These are phyloP conservation scores for Drosophila dives DNA, from an alignment of 2,888 invertebrate genomes.

Conservation along the genomic window DNA sequence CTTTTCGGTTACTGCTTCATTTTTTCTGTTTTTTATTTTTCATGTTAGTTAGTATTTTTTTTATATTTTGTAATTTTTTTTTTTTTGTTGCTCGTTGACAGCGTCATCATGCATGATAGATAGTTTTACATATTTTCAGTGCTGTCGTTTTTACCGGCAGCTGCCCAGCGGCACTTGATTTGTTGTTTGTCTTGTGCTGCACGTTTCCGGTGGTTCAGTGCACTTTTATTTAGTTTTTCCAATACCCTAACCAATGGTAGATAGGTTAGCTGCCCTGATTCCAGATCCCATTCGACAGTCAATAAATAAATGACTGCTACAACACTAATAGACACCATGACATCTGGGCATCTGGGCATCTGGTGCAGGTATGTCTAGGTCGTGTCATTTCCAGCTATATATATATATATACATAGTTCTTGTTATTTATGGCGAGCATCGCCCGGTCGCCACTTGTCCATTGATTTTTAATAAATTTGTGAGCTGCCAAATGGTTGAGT, in stretches of 20 bases:
- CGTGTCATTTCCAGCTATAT: constrained; percentile 18
- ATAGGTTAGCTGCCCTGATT: background rate
- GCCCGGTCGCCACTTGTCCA: constrained; percentile 43
- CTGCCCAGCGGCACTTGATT: constrained; percentile 76
- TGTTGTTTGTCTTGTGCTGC: constrained; percentile 78
- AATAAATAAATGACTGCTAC: background rate
- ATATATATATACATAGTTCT: constrained; percentile 14
- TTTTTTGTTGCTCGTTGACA: constrained; percentile 55
- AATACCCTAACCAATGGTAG: constrained; percentile 27
- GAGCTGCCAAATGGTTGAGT: constrained; percentile 48
- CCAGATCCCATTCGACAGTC: background rate
- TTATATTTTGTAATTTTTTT: background rate
- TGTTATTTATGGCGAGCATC: constrained; percentile 70
- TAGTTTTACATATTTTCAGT: constrained; percentile 76
- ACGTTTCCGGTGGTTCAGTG: constrained; percentile 61
- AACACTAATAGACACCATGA: background rate
- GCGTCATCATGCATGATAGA: constrained; percentile 76
- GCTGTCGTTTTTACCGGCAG: constrained; percentile 58
- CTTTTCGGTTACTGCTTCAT: background rate
- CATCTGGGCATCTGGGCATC: background rate
- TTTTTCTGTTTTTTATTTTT: constrained; percentile 8
- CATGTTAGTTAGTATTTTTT: constrained; percentile 7
- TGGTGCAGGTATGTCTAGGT: constrained; percentile 1
- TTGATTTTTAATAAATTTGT: constrained; percentile 78
- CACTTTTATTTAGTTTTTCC: constrained; percentile 65